Evolutionary conservation across 1,140 invertebrate genomes (phyloP).

Genomic region (Cotesia glomerata): DNA sequence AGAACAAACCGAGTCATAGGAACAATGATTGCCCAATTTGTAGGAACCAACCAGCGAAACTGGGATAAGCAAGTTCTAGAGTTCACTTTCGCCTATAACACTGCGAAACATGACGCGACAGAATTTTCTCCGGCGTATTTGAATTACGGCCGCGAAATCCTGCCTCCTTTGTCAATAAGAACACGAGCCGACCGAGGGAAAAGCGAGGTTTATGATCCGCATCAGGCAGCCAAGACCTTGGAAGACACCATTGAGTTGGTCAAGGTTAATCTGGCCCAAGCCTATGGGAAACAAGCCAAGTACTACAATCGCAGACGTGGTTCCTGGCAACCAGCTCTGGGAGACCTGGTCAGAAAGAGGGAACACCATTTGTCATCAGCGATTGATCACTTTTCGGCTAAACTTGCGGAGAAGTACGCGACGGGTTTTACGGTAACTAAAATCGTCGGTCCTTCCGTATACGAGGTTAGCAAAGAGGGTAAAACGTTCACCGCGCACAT

Average conservation of each 20-base stretch:
- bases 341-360: background rate
- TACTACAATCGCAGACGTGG: background rate
- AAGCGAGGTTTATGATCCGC: no score
- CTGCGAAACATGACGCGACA: background rate
- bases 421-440: background rate
- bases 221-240: background rate
- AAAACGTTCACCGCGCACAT: background rate
- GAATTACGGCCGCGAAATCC: slow-evolving; percentile 5
- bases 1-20: slow-evolving; percentile 19
- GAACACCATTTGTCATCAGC: slow-evolving; percentile 3
- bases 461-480: background rate
- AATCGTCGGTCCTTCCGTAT: background rate
- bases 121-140: background rate
- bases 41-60: slow-evolving; percentile 40
- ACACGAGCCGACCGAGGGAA: background rate
- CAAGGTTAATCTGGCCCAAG: background rate
- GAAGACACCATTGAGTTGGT: background rate
- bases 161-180: background rate
- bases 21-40: slow-evolving; percentile 36
- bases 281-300: background rate
- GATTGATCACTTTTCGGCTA: background rate
- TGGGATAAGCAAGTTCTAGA: slow-evolving; percentile 50
- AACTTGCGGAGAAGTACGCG: slow-evolving; percentile 2
- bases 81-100: slow-evolving; percentile 44
- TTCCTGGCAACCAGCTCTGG: background rate